Base-by-base conservation (phyloP, 2,888 invertebrate genomes). In the Ormia ochracea region DNA sequence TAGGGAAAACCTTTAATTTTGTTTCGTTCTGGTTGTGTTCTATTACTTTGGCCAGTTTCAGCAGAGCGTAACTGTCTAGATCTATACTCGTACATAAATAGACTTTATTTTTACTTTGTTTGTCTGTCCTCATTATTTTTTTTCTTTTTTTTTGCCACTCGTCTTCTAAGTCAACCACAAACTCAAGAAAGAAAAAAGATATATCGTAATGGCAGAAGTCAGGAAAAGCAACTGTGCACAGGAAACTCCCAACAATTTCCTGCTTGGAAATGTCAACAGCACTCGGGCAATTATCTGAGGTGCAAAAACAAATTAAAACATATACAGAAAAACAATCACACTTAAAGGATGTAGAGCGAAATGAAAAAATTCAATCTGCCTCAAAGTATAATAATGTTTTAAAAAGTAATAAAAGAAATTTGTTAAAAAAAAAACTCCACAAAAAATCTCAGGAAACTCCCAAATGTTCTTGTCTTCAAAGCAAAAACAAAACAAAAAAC, bases 221-320 rank as follows among this genome's bases (percentile, higher is more conserved):
- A 45, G 54, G 12, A 54, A 70, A 43, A 59, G 72, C 52, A 61
- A 75, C 65, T 74, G 56, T 61, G 36, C 78, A 63, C 50, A 69
- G 76, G 81, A 81, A 72, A 79, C 77, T 78, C 59, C 74, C 73
- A 82, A 81, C 78, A 78, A 81, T 82, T 82, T 82, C 82, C 82
- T 82, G 77, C 84, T 84, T 82, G 83, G 83, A 84, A 84, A 85
- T 88, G 88, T 88, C 88, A 88, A 83, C 87, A 85, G 83, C 88
- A 88, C 85, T 87, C 87, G 74, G 84, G 87, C 88, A 88, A 88
- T 88, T 88, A 89, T 88, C 86, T 86, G 86, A 89, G 89, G 88
- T 89, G 88, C 84, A 87, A 86, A 84, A 85, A 85, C 83, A 84
- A 85, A 85, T 85, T 84, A 83, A 14, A 84, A 54, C 48, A 56